These are phyloP conservation scores for Manis crassicaudata DNA, from an alignment of 2,797 vertebrate species.

Conservation along the genomic window DNA sequence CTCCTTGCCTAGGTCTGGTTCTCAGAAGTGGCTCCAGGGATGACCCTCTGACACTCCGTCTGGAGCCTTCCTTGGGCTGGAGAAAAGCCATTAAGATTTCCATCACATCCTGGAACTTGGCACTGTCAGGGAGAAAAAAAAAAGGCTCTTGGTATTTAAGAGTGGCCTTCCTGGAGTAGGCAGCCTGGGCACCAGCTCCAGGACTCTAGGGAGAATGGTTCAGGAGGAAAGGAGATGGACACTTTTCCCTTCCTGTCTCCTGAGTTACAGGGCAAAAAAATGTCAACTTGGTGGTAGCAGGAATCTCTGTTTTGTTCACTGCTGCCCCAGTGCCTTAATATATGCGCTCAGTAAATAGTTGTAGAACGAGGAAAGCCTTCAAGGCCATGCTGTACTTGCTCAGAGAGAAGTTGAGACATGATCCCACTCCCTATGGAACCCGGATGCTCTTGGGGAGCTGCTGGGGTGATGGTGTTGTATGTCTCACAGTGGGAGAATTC, in stretches of 20 bases:
- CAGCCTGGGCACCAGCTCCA: not conserved
- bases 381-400: not conserved
- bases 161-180: slow-evolving; percentile 37
- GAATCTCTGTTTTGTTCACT: slow-evolving; percentile 5
- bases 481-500: not conserved
- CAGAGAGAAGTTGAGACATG: slow-evolving; percentile 4
- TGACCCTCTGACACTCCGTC: not conserved
- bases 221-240: slow-evolving; percentile 61
- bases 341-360: slow-evolving; percentile 44
- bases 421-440: not conserved
- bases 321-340: not conserved
- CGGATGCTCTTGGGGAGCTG: not conserved
- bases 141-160: not conserved
- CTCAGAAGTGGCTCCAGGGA: not conserved
- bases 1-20: not conserved
- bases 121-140: not conserved
- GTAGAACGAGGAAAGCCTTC: slow-evolving; percentile 15
- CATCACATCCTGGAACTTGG: not conserved
- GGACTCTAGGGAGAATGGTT: slow-evolving; percentile 54
- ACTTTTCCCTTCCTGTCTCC: slow-evolving; percentile 45
- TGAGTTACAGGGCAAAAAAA: slow-evolving; percentile 16
- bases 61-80: not conserved
- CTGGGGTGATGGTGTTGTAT: not conserved
- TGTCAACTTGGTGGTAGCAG: not conserved
- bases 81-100: not conserved